Evolutionary conservation across 2,888 invertebrate genomes (phyloP), one percentile per base, ranked within the genome.

Genomic region (Caenorhabditis sp.): DNA sequence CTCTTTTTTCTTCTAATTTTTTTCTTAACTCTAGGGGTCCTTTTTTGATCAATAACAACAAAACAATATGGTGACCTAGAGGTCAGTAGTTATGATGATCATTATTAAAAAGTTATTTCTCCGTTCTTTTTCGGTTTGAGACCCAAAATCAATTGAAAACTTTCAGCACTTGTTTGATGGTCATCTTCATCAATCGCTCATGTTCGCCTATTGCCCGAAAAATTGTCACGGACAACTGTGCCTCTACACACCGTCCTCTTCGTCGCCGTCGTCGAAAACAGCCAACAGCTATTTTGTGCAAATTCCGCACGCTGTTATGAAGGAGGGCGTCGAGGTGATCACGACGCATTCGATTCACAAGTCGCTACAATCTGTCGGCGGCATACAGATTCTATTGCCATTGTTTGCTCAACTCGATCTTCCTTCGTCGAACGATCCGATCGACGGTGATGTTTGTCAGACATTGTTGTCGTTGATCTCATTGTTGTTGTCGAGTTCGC

Each of bases 181-280:
- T 77, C 96, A 96, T 90, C 91, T 99, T 88, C 95, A 97, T 76
- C 93, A 93, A 86, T 94, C 94, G 81, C 94, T 99, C 89, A 95
- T 99, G 88, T 97, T 99, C 91, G 96, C 97, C 94, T 99, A 99
- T 91, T 99, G 97, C 90, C 99, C 99, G 76, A 97, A 97, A 86
- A 97, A 99, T 77, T 99, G 99, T 79, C 97, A 99, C 90, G 95
- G 96, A 81, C 97, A 99, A 90, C 92, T 99, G 78, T 97, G 97
- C 90, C 92, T 99, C 82, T 97, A 97, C 90, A 96, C 96, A 59
- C 95, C 97, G 83, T n/a, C n/a, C n/a, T n/a, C n/a, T n/a, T n/a
- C n/a, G n/a, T n/a, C n/a, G n/a, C n/a, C n/a, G n/a, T n/a, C n/a
- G n/a, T 97, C 97, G 66, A 97, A 97, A 90, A 95, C 95, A 88